Percentiles rank a stretch among this genome's conserved stretches.
Evolutionary conservation across 2,797 vertebrate species (phyloP).

Genomic region (Odontamblyopus rebecca): DNA sequence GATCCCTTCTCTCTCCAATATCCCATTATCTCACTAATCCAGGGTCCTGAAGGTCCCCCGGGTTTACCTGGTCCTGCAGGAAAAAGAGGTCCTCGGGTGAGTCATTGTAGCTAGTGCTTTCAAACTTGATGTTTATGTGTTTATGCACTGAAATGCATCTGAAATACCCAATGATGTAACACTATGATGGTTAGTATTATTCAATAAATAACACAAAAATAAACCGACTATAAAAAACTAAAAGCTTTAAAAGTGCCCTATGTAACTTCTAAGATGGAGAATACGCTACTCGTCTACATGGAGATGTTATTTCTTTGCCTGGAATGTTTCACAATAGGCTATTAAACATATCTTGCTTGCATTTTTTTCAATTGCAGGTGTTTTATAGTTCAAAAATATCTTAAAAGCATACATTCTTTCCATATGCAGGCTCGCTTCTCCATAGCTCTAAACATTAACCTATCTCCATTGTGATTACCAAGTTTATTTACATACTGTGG

Average conservation of each 20-base stretch:
- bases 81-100: conserved; percentile 92
- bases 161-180: background rate
- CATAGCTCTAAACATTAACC: too few species aligned
- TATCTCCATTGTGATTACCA: background rate
- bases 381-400: too few species aligned
- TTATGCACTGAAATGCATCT: background rate
- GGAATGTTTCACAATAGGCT: too few species aligned
- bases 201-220: background rate
- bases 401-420: too few species aligned
- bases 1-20: conserved; percentile 28
- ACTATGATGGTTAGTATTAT: background rate
- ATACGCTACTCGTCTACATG: too few species aligned
- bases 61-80: conserved; percentile 91
- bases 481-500: background rate
- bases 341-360: too few species aligned
- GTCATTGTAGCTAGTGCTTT: conserved; percentile 56
- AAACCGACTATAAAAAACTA: background rate
- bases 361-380: too few species aligned
- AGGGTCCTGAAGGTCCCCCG: conserved; percentile 91
- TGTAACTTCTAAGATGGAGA: too few species aligned
- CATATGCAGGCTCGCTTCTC: too few species aligned
- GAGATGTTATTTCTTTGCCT: too few species aligned
- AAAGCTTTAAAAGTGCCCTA: background rate
- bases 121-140: background rate
- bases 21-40: conserved; percentile 47